phyloP scores from a whole-genome alignment of 2,888 invertebrate species.

The Sarcophaga variegata region DNA sequence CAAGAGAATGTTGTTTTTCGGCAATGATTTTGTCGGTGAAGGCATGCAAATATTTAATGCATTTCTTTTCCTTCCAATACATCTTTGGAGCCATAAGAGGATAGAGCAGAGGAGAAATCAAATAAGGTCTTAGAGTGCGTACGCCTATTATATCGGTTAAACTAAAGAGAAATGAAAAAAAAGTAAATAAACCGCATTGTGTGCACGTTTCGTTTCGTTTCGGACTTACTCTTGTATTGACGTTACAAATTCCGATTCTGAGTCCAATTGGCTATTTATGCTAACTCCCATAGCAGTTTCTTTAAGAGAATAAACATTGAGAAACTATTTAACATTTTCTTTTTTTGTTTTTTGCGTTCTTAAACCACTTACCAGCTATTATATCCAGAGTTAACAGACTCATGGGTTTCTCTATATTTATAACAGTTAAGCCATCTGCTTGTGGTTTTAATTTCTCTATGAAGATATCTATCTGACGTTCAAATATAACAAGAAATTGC shows the following conservation, averaged over 20 bases:
- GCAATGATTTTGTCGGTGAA: conserved; percentile 69
- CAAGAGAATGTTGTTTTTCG: conserved; percentile 55
- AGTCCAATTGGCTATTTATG: conserved; percentile 81
- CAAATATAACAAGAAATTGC: conserved; percentile 87
- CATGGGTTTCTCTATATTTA: conserved; percentile 86
- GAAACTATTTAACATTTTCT: no score
- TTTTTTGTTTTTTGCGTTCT: background rate
- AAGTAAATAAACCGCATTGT: background rate
- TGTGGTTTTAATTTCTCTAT: conserved; percentile 82
- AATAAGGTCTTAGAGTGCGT: conserved; percentile 64
- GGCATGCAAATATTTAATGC: conserved; percentile 65
- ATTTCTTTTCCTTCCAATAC: conserved; percentile 36
- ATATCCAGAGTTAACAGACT: conserved; percentile 85
- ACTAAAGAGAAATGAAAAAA: conserved; percentile 30
- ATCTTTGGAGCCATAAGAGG: conserved; percentile 50
- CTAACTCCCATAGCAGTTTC: conserved; percentile 75
- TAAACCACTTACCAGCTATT: conserved; percentile 77
- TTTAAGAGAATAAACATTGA: background rate
- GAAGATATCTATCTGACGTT: conserved; percentile 84
- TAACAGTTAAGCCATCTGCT: conserved; percentile 76
- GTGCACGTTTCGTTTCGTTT: background rate
- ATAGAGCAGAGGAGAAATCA: conserved; percentile 23
- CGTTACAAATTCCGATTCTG: conserved; percentile 86
- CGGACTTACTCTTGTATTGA: conserved; percentile 85
- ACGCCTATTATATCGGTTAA: conserved; percentile 65